phyloP scores from a whole-genome alignment of 2,888 invertebrate genomes.

The Corbicula japonica region DNA sequence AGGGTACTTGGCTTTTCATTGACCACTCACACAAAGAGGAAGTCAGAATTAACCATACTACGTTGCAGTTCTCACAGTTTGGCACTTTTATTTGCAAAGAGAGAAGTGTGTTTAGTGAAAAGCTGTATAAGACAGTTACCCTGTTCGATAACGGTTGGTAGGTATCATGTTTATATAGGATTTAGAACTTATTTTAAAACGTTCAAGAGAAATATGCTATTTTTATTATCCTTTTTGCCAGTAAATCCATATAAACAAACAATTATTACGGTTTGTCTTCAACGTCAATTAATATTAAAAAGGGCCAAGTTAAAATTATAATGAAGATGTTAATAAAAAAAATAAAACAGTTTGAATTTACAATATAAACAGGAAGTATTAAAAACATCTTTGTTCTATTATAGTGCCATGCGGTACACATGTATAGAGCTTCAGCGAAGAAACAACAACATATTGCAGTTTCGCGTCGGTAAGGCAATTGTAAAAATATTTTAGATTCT shows the following conservation, averaged over 20 bases:
- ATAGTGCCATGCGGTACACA: conserved; percentile 81
- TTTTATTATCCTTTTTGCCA: too few relatives aligned
- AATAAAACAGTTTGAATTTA: too few relatives aligned
- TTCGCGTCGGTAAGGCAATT: conserved; percentile 81
- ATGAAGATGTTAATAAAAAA: too few relatives aligned
- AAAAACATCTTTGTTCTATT: too few relatives aligned
- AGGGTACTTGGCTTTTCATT: conserved; percentile 81
- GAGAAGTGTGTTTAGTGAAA: conserved; percentile 70
- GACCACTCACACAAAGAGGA: conserved; percentile 75
- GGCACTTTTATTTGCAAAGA: conserved; percentile 81
- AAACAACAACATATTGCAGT: conserved; percentile 80
- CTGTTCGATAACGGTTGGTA: conserved; percentile 84
- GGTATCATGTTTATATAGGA: conserved; percentile 46
- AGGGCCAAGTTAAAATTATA: too few relatives aligned
- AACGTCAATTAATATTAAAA: too few relatives aligned
- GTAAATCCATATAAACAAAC: too few relatives aligned
- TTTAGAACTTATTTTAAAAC: too few relatives aligned
- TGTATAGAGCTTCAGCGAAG: conserved; percentile 80
- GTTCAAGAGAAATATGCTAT: too few relatives aligned
- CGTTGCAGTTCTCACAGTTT: conserved; percentile 75
- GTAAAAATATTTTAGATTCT: too few relatives aligned
- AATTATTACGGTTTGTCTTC: too few relatives aligned
- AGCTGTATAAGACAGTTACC: conserved; percentile 80
- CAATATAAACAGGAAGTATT: too few relatives aligned
- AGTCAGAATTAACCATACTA: conserved; percentile 76